Evolutionary conservation across 1,140 invertebrate species (phyloP).

Genomic region (Nasonia giraulti): DNA sequence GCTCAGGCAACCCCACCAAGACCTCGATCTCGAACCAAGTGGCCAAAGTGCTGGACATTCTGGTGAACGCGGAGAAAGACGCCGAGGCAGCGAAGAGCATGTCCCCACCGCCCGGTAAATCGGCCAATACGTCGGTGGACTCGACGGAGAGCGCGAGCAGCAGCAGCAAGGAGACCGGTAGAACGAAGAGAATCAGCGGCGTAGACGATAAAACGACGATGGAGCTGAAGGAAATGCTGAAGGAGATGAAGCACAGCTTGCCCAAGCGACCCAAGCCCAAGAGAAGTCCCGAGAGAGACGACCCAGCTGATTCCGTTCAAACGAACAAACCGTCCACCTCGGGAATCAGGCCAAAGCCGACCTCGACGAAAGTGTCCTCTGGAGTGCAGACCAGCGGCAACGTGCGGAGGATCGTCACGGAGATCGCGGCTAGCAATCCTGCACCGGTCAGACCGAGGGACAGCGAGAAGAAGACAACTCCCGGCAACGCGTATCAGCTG

Average conservation of each 20-base stretch:
- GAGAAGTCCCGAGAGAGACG: neutral
- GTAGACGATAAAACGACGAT: constrained; percentile 72
- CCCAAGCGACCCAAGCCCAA: constrained; percentile 71
- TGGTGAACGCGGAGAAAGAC: constrained; percentile 59
- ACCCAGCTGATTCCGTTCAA: neutral
- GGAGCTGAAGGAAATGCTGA: constrained; percentile 78
- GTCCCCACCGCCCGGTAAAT: neutral
- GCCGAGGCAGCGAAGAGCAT: constrained; percentile 17
- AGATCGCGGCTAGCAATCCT: neutral
- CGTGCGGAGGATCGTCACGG: constrained; percentile 63
- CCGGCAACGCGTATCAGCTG: constrained; percentile 67
- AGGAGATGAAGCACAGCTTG: constrained; percentile 81
- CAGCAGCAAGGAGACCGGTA: constrained; percentile 12
- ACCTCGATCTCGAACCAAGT: constrained; percentile 58
- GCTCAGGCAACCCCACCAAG: neutral
- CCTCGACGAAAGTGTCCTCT: constrained; percentile 71
- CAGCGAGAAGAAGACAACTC: neutral
- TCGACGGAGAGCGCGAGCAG: constrained; percentile 31
- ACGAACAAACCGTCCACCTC: constrained; percentile 40
- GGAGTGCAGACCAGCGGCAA: constrained; percentile 74
- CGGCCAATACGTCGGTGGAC: neutral
- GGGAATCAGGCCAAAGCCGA: neutral
- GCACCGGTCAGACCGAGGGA: neutral
- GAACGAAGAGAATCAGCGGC: constrained; percentile 56
- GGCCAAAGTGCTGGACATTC: constrained; percentile 61